Conservation (phyloP, 2,888 invertebrate species). For the Eupithecia dodoneata region DNA sequence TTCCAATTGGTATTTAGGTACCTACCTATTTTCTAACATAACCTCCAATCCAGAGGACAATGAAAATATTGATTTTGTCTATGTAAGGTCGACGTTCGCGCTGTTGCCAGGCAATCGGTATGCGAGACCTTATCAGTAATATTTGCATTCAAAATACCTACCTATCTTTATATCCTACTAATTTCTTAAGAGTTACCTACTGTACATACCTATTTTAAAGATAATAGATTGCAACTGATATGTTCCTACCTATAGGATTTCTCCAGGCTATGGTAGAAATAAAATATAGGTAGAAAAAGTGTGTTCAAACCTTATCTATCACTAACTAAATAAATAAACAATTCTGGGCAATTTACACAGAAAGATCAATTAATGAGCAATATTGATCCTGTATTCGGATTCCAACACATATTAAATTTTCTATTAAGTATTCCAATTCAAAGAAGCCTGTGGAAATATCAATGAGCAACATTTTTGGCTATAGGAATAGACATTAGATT, state of each 20-base stretch:
- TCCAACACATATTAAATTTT: neutral
- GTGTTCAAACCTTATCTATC: neutral
- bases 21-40: slow-evolving; percentile 26
- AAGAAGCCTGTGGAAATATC: neutral
- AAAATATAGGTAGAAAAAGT: too few species aligned
- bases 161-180: neutral
- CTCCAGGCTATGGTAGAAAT: neutral
- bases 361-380: too few species aligned
- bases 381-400: neutral
- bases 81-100: slow-evolving; percentile 17
- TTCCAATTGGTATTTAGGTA: slow-evolving; percentile 18
- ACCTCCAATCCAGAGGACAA: slow-evolving; percentile 36
- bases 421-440: too few species aligned
- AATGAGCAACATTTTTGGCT: neutral
- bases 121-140: slow-evolving; percentile 35
- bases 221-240: too few species aligned
- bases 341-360: too few species aligned
- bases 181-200: neutral
- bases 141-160: neutral
- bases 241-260: too few species aligned
- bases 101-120: slow-evolving; percentile 23
- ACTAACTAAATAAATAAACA: too few species aligned
- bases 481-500: neutral
- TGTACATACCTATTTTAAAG: too few species aligned
- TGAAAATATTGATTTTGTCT: slow-evolving; percentile 44